Evolutionary conservation across 2,888 invertebrate species (phyloP).

Genomic region (Gymnosoma rotundatum): DNA sequence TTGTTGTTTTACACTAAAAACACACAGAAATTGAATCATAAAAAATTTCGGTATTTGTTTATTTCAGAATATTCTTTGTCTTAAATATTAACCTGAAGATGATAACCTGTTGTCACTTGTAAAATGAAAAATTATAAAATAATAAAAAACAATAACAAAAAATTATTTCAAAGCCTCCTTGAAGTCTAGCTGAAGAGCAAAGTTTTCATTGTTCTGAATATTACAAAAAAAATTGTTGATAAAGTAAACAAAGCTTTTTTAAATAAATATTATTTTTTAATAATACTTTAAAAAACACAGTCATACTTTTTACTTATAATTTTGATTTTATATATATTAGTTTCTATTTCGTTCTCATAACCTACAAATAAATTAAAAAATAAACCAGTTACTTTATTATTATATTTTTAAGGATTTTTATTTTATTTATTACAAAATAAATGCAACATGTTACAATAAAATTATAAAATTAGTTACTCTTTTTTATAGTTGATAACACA

Average conservation of each 20-base stretch:
- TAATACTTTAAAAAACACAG: neutral
- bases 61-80: constrained; percentile 9
- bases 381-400: too few relatives aligned
- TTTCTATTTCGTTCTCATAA: too few relatives aligned
- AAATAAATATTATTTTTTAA: neutral
- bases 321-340: too few relatives aligned
- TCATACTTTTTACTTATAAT: neutral
- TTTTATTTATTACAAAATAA: too few relatives aligned
- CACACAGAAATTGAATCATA: too few relatives aligned
- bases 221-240: constrained; percentile 12
- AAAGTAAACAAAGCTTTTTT: constrained; percentile 4
- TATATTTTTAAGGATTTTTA: too few relatives aligned
- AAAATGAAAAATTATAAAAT: neutral
- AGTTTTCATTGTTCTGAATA: constrained; percentile 39
- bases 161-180: constrained; percentile 28
- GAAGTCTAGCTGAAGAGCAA: constrained; percentile 22
- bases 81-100: constrained; percentile 37
- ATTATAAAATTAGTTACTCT: too few relatives aligned
- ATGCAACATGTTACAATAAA: too few relatives aligned
- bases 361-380: too few relatives aligned
- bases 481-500: too few relatives aligned
- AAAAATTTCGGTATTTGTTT: neutral
- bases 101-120: constrained; percentile 55
- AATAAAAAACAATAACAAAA: neutral
- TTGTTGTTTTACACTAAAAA: neutral